These are phyloP conservation scores for Zosterops hypoxanthus DNA, from an alignment of 2,113 vertebrate genomes.

Conservation along the genomic window DNA sequence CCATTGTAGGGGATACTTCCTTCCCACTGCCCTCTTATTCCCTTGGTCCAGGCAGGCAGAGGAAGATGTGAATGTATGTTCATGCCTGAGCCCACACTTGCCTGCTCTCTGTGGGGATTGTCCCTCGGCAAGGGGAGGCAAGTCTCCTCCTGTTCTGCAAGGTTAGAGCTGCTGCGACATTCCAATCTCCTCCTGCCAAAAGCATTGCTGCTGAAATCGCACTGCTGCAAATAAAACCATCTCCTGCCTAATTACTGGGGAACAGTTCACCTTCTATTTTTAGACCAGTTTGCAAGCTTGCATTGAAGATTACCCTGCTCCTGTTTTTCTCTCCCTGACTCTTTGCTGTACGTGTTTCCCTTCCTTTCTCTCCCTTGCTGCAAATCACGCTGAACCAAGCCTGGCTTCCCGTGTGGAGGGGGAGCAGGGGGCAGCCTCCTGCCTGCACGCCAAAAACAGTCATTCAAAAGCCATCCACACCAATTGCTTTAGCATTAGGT, in stretches of 20 bases:
- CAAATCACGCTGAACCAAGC: neutral
- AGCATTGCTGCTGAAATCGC: slow-evolving; percentile 10
- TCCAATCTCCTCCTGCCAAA: slow-evolving; percentile 21
- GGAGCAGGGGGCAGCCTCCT: neutral
- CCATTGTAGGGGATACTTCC: neutral
- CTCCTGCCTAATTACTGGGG: slow-evolving; percentile 32
- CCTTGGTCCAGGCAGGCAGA: neutral
- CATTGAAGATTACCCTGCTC: slow-evolving; percentile 27
- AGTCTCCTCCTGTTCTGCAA: neutral
- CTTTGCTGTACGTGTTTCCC: neutral
- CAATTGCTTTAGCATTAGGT: slow-evolving; percentile 32
- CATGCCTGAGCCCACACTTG: rapidly evolving
- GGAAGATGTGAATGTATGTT: neutral
- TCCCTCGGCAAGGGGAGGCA: neutral
- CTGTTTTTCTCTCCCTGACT: neutral
- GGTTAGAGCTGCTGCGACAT: slow-evolving; percentile 35
- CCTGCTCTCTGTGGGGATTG: neutral
- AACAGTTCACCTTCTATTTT: slow-evolving; percentile 51
- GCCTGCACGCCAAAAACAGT: slow-evolving; percentile 29
- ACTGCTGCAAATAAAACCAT: slow-evolving; percentile 35
- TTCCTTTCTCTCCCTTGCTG: neutral
- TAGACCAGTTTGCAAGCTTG: slow-evolving; percentile 39
- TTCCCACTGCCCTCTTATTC: neutral
- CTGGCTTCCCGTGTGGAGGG: neutral
- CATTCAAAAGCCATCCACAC: slow-evolving; percentile 56